These are phyloP conservation scores for Rhinatrema bivittatum DNA, from an alignment of 2,797 vertebrate species.

Conservation along the genomic window DNA sequence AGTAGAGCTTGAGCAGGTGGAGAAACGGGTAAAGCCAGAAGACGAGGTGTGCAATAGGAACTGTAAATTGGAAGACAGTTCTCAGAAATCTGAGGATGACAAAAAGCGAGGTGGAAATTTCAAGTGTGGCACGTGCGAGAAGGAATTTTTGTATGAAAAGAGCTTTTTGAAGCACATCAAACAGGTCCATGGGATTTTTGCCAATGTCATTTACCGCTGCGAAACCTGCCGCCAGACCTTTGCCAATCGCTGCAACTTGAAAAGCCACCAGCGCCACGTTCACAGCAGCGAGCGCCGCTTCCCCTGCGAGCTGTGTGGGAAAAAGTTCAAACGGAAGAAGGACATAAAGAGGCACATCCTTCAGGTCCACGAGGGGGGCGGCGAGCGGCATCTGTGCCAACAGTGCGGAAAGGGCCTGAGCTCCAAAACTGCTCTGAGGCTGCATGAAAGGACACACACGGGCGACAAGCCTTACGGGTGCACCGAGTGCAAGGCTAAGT, in stretches of 20 bases:
- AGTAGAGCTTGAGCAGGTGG: slow-evolving; percentile 24
- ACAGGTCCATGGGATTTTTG: slow-evolving; percentile 74
- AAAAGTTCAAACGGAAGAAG: slow-evolving; percentile 95
- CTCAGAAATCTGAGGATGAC: slow-evolving; percentile 18
- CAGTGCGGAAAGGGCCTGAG: slow-evolving; percentile 88
- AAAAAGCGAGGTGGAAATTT: slow-evolving; percentile 53
- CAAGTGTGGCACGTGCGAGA: slow-evolving; percentile 74
- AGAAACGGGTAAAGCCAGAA: slow-evolving; percentile 7
- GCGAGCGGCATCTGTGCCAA: slow-evolving; percentile 69
- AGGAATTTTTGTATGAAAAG: slow-evolving; percentile 88
- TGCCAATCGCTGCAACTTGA: slow-evolving; percentile 90
- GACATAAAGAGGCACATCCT: slow-evolving; percentile 82
- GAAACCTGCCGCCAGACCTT: slow-evolving; percentile 86
- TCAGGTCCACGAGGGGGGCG: slow-evolving; percentile 89
- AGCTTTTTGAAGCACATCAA: slow-evolving; percentile 85
- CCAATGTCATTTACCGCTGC: slow-evolving; percentile 74
- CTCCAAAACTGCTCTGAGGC: slow-evolving; percentile 81
- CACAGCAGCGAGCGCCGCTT: slow-evolving; percentile 87
- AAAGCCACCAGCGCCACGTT: slow-evolving; percentile 91
- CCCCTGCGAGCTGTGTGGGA: slow-evolving; percentile 76
- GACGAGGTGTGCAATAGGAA: background rate
- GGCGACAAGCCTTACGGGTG: slow-evolving; percentile 85
- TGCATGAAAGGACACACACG: slow-evolving; percentile 88
- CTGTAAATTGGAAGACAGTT: background rate
- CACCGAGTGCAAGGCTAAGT: slow-evolving; percentile 74